Conservation (phyloP, 2,113 vertebrate species). For the Eulacestoma nigropectus region DNA sequence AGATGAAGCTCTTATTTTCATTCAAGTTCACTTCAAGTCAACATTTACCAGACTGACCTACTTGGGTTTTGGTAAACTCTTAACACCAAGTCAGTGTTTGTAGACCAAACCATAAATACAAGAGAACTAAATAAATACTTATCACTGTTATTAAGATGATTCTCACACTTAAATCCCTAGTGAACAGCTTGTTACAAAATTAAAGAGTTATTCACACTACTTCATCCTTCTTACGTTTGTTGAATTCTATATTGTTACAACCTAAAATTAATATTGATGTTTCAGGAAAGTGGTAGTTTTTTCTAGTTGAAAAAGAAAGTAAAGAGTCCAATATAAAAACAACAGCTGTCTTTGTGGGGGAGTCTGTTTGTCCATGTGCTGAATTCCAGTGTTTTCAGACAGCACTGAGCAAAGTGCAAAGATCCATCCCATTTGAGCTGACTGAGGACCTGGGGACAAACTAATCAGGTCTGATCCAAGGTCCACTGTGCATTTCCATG, state of each 20-base stretch:
- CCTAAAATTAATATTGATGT: background rate
- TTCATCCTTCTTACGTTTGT: background rate
- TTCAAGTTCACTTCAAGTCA: background rate
- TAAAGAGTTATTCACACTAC: background rate
- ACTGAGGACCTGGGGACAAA: background rate
- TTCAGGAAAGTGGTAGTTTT: background rate
- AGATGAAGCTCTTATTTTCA: background rate
- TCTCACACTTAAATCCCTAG: background rate
- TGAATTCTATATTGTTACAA: background rate
- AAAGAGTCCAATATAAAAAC: background rate
- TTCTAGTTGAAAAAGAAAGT: background rate
- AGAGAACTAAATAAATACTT: constrained; percentile 27
- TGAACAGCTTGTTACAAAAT: background rate
- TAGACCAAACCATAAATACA: background rate
- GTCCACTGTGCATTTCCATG: background rate
- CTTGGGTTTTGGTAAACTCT: background rate
- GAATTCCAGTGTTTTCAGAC: background rate
- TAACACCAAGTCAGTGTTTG: background rate
- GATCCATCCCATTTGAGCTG: background rate
- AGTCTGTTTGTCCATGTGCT: background rate
- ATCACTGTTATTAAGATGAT: background rate
- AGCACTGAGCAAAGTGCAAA: constrained; percentile 37
- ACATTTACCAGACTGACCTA: background rate
- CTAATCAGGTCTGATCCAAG: background rate
- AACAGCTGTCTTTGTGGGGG: background rate